phyloP scores from a whole-genome alignment of 1,140 invertebrate species.

The Gyrodactylus bullatarudis region DNA sequence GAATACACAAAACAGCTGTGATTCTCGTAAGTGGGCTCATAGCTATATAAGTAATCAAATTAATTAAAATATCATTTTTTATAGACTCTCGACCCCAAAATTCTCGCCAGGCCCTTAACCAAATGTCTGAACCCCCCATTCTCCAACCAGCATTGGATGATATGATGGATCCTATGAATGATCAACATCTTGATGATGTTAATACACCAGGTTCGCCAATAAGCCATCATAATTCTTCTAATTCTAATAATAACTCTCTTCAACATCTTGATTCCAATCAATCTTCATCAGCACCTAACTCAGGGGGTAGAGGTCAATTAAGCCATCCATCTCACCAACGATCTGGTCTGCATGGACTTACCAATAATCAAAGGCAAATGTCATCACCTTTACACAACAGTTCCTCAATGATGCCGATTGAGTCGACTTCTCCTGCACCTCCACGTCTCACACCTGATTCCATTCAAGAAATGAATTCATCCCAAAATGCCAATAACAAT shows the following conservation, averaged over 20 bases:
- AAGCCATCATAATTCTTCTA: neutral
- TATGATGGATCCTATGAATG: neutral
- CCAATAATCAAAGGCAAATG: neutral
- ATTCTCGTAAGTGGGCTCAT: too few relatives aligned
- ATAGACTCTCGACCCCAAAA: too few relatives aligned
- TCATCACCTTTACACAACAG: neutral
- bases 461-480: neutral
- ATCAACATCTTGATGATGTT: neutral
- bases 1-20: neutral
- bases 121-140: neutral
- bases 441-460: neutral
- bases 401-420: neutral
- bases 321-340: neutral
- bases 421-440: neutral
- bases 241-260: neutral
- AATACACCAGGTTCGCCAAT: neutral
- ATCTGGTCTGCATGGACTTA: neutral
- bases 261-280: too few relatives aligned
- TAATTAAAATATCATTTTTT: too few relatives aligned
- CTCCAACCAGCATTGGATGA: neutral
- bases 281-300: neutral
- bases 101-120: neutral
- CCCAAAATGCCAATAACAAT: neutral
- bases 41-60: too few relatives aligned
- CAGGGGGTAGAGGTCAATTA: too few relatives aligned